These are phyloP conservation scores for Conus betulinus DNA, from an alignment of 1,140 invertebrate species.

Conservation along the genomic window DNA sequence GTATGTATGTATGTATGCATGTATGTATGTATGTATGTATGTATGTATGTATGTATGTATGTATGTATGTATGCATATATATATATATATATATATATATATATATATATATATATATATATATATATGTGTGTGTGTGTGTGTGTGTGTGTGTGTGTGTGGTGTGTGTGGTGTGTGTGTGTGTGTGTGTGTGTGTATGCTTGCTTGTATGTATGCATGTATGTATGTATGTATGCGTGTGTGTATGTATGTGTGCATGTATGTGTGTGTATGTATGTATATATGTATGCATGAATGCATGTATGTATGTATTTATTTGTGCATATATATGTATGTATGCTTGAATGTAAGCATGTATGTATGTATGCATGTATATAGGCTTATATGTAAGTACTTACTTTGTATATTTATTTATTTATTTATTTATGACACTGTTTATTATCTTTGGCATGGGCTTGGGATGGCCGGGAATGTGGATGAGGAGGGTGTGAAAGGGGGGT, in stretches of 20 bases:
- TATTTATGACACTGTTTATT: too few species aligned
- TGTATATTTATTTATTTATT: too few species aligned
- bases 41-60: background rate
- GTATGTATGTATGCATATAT: background rate
- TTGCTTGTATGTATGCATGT: background rate
- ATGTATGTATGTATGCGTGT: background rate
- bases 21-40: background rate
- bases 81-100: background rate
- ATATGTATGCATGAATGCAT: background rate
- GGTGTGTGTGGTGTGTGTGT: background rate
- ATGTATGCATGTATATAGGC: background rate
- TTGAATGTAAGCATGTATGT: background rate
- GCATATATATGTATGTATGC: background rate
- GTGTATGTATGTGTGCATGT: background rate
- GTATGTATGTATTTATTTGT: background rate
- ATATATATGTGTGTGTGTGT: background rate
- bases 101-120: background rate
- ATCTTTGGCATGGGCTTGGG: too few species aligned
- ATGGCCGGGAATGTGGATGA: too few species aligned
- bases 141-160: background rate
- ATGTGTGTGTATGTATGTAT: background rate
- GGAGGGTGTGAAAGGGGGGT: too few species aligned
- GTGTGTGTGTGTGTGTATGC: background rate
- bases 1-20: background rate
- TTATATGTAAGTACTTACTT: background rate